Percentiles rank a stretch among this genome's conserved stretches.
These are phyloP conservation scores for Acanthosepion esculentum DNA, from an alignment of 2,888 invertebrate species.

Conservation along the genomic window DNA sequence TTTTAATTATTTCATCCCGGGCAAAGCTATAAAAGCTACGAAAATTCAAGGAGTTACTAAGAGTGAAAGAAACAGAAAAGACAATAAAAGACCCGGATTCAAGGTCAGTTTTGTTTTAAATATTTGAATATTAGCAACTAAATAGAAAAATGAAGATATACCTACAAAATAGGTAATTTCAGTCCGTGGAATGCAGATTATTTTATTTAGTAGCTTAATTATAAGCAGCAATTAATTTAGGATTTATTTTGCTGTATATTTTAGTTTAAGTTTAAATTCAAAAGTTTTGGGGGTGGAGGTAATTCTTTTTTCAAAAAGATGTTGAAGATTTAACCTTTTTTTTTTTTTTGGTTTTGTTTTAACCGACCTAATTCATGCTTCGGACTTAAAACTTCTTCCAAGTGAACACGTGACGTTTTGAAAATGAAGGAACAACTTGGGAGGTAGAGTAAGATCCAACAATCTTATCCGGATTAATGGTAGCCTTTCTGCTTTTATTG, in stretches of 20 bases:
- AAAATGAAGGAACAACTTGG: background rate
- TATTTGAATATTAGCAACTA: background rate
- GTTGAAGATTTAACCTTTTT: background rate
- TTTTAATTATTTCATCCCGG: background rate
- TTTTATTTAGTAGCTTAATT: background rate
- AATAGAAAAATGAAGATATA: background rate
- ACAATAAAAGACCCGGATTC: no score
- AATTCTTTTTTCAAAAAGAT: background rate
- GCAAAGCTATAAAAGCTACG: background rate
- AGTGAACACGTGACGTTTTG: background rate
- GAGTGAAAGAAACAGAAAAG: no score
- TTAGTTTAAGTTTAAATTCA: background rate
- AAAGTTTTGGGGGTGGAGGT: background rate
- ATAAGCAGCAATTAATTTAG: background rate
- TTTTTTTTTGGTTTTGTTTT: background rate
- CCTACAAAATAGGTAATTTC: background rate
- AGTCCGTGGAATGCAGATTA: background rate
- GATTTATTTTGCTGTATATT: background rate
- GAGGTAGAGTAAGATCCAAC: background rate
- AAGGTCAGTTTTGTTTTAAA: background rate
- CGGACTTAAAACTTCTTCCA: background rate
- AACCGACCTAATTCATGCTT: background rate
- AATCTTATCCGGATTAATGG: conserved; percentile 23
- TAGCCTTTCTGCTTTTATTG: background rate
- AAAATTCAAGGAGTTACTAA: no score